Base-by-base conservation (phyloP, 2,888 invertebrate species). In the Leptinotarsa peninsularis region DNA sequence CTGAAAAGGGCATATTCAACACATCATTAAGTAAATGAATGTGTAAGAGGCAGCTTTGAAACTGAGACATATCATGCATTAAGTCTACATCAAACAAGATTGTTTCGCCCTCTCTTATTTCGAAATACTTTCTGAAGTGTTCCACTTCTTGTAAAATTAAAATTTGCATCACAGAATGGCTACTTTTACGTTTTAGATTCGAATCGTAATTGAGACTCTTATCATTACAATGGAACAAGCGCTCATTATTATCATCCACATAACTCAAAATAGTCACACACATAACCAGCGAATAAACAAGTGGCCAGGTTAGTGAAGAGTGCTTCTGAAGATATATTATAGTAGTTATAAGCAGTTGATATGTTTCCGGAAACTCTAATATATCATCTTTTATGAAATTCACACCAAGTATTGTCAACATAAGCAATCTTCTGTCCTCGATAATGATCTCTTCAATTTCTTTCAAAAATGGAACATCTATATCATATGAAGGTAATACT, bases 31-130 rank as follows among this genome's bases (percentile, higher is more conserved):
- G 87, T 81, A 91, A 88, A 80, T 91, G 90, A 3, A 91, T 86
- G 80, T 92, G 91, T 17, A 89, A 88, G 49, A 93, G 85, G 82
- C 91, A 91, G 86, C 90, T 91, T 85, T 94, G 94, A 84, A 93
- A 92, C 83, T 93, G 91, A 2, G 93, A 91, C 85, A 93, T 93
- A 5, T 88, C 88, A 81, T 94, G 93, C 78, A 94, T 90, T 77
- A 90, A 89, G 71, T 87, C 88, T 2, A 87, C 82, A 81, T 92
- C 91, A 86, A 91, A 94, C 74, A 89, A 90, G 81, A 54, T 75
- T 78, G 85, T 87, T 74, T 93, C 87, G 82, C 90, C 91, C 5
- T 89, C 86, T 83, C 92, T 90, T 69, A 92, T 87, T 84, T 91
- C 89, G 85, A 92, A 93, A 86, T 91, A 91, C 73, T 89, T 87